Conservation (phyloP, 2,888 invertebrate genomes). For the Calameuta filiformis region DNA sequence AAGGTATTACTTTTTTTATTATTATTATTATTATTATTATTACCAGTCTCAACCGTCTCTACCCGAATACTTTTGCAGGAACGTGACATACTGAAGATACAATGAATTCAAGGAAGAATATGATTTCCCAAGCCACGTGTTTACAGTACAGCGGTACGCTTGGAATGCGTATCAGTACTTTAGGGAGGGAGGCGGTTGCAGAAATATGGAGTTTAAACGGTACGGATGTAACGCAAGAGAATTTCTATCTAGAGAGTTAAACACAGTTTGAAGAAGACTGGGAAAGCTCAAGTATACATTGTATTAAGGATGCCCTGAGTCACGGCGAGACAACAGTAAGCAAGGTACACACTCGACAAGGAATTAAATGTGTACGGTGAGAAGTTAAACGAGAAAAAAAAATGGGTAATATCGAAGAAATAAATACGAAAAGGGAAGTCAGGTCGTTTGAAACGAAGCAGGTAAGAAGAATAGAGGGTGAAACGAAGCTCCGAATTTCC, state of each 20-base stretch:
- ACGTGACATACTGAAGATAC: background rate
- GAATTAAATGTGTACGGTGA: background rate
- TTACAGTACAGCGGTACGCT: background rate
- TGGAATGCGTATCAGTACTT: background rate
- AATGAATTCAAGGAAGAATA: background rate
- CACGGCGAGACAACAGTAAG: background rate
- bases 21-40: background rate
- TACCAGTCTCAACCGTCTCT: background rate
- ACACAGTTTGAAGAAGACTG: background rate
- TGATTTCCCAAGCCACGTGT: background rate
- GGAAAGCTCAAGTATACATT: background rate
- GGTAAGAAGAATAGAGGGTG: background rate
- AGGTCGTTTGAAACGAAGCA: background rate
- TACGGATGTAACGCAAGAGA: background rate
- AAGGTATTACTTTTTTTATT: background rate
- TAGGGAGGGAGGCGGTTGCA: background rate
- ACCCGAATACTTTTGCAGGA: background rate
- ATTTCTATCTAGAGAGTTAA: background rate
- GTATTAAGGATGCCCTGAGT: background rate
- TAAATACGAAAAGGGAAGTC: background rate
- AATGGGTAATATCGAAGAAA: background rate
- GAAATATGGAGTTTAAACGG: background rate
- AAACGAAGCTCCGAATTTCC: background rate
- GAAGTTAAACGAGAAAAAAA: background rate
- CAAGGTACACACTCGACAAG: background rate